Percentiles rank a stretch among this genome's conserved stretches.
These are phyloP conservation scores for Lepus oiostolus DNA, from an alignment of 2,797 vertebrate genomes.

Conservation along the genomic window DNA sequence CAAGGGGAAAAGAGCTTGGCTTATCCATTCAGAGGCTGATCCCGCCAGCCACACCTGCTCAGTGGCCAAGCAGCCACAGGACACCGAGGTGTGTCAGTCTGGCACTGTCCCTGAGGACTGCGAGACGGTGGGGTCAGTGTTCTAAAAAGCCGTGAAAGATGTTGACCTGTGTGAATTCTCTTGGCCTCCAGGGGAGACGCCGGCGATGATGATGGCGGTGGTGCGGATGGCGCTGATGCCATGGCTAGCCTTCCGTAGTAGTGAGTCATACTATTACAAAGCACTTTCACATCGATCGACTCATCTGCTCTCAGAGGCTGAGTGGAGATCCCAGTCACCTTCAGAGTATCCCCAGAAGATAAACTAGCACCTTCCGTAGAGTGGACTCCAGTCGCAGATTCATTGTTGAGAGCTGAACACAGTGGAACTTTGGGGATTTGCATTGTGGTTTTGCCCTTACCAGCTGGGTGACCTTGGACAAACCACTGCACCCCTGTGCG, in stretches of 20 bases:
- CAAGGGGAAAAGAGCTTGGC: not conserved
- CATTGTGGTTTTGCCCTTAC: constrained; percentile 75
- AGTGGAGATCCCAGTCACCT: constrained; percentile 18
- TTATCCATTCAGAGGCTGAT: not conserved
- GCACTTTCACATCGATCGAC: constrained; percentile 57
- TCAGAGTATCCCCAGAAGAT: constrained; percentile 16
- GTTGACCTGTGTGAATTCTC: constrained; percentile 12
- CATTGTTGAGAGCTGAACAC: constrained; percentile 9
- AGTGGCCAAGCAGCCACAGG: constrained; percentile 42
- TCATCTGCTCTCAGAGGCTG: constrained; percentile 62
- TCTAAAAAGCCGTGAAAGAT: not conserved
- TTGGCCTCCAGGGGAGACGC: not conserved
- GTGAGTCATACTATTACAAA: constrained; percentile 61
- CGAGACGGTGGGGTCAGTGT: not conserved
- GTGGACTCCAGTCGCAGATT: not conserved
- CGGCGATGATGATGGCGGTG: not conserved
- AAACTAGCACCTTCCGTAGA: not conserved
- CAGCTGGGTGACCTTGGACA: constrained; percentile 81
- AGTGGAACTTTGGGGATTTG: constrained; percentile 71
- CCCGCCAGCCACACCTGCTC: constrained; percentile 9
- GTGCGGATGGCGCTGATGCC: not conserved
- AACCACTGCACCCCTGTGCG: constrained; percentile 67
- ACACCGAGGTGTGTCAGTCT: not conserved
- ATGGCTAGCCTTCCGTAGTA: constrained; percentile 26
- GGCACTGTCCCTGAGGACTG: not conserved